Evolutionary conservation across 2,888 invertebrate species (phyloP).

Genomic region (Hartigia nigra): DNA sequence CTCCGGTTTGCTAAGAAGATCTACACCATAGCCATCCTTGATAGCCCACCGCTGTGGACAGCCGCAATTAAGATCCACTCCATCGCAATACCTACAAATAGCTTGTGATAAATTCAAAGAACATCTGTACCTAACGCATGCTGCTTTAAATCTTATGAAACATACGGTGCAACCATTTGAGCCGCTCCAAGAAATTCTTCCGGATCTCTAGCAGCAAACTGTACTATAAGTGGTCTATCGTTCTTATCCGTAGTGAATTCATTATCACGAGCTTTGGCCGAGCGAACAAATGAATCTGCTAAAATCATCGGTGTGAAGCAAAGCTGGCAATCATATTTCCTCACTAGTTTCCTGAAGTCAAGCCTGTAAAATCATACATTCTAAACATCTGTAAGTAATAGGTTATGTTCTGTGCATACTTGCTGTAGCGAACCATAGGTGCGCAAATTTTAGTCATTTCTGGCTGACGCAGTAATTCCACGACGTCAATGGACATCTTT

Average conservation of each 20-base stretch:
- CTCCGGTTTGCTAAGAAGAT: conserved; percentile 85
- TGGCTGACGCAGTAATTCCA: conserved; percentile 75
- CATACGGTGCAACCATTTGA: conserved; percentile 82
- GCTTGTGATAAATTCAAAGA: background rate
- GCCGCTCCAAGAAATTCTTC: conserved; percentile 88
- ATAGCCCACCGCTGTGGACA: conserved; percentile 98
- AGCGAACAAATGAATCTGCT: conserved; percentile 92
- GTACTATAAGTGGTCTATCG: conserved; percentile 90
- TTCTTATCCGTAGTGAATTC: conserved; percentile 80
- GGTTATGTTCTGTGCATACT: conserved; percentile 69
- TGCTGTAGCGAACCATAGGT: conserved; percentile 96
- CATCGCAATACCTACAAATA: conserved; percentile 78
- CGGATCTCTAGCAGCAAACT: conserved; percentile 92
- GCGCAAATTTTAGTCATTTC: conserved; percentile 82
- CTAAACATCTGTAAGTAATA: conserved; percentile 5
- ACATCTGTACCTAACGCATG: background rate
- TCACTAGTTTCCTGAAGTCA: conserved; percentile 80
- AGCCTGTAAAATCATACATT: conserved; percentile 68
- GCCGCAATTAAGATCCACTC: conserved; percentile 97
- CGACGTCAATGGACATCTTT: conserved; percentile 66
- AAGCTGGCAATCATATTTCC: conserved; percentile 87
- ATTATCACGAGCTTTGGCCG: conserved; percentile 84
- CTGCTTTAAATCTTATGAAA: conserved; percentile 30
- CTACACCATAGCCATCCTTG: conserved; percentile 89
- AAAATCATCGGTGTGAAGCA: conserved; percentile 98